These are phyloP conservation scores for Vulpes ferrilata DNA, from an alignment of 2,113 vertebrate genomes.

Conservation along the genomic window DNA sequence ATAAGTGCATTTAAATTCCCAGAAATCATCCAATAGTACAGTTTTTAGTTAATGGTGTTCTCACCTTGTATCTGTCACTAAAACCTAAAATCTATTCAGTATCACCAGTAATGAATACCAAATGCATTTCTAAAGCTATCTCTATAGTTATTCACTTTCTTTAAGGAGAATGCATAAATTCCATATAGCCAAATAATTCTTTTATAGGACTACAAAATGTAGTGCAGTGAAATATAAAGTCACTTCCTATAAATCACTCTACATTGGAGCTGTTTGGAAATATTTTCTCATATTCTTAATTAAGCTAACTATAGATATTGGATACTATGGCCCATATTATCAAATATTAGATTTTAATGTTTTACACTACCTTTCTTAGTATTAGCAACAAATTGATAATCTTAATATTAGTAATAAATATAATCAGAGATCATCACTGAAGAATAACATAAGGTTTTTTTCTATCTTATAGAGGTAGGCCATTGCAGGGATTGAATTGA, in stretches of 20 bases:
- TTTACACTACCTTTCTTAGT: not conserved
- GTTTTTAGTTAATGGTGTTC: conserved; percentile 25
- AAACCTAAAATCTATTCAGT: conserved; percentile 41
- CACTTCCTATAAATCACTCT: conserved; percentile 15
- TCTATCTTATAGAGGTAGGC: not conserved
- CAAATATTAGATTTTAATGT: conserved; percentile 16
- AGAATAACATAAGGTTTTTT: not conserved
- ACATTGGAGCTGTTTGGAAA: not conserved
- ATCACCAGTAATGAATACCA: not conserved
- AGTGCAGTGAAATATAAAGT: conserved; percentile 34
- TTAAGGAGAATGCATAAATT: conserved; percentile 44
- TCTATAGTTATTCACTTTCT: not conserved
- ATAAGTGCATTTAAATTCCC: conserved; percentile 6
- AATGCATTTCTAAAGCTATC: not conserved
- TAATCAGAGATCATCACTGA: not conserved
- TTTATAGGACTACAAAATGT: conserved; percentile 37
- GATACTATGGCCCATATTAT: not conserved
- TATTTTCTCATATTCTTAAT: conserved; percentile 9
- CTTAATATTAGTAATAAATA: not conserved
- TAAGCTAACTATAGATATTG: not conserved
- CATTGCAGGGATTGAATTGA: not conserved
- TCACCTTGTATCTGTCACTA: not conserved
- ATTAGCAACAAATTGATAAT: conserved; percentile 23
- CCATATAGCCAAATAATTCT: not conserved
- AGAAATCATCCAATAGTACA: conserved; percentile 9